Evolutionary conservation across 2,888 invertebrate species (phyloP), one percentile per base, ranked within the genome.

Genomic region (Rhamnusium bicolor): DNA sequence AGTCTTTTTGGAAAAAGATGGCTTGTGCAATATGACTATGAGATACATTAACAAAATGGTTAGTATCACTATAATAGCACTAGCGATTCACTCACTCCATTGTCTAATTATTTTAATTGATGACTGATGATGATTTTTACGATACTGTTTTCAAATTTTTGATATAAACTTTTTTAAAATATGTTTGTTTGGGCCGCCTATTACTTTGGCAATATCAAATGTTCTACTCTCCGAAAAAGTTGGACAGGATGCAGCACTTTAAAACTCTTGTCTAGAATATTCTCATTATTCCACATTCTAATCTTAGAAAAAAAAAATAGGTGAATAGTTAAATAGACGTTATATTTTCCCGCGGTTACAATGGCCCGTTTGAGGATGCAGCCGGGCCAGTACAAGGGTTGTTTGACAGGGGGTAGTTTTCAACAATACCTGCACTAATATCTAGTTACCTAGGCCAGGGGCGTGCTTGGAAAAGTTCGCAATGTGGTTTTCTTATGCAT

Each of bases 311-410:
- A 69, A n/a, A 49, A 49, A 66, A 71, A 72, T 73, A 70, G 69
- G 69, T 72, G 75, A 77, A 78, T 77, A 73, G 77, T 71, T 54
- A 74, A 77, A 74, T 76, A 74, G 78, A 80, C 81, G 83, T 82
- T 81, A 80, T 78, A 82, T 75, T 83, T 82, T 84, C 82, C 83
- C 82, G 81, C 83, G 81, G 76, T 82, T 58, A 83, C 80, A 84
- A 83, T 81, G 84, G 84, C 84, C 85, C 85, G 82, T 84, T 82
- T 79, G 80, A 81, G 83, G 81, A 84, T 83, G 81, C 81, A 84
- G 80, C 78, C 80, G 79, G 75, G 75, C 75, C 75, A 68, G 75
- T 78, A 73, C 73, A 79, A 79, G 82, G 82, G 83, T 84, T 84
- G 82, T 71, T 74, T 79, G 71, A 78, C 81, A 77, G 75, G 68